These are phyloP conservation scores for Hypsopygia costalis DNA, from an alignment of 2,888 invertebrate genomes.

Conservation along the genomic window DNA sequence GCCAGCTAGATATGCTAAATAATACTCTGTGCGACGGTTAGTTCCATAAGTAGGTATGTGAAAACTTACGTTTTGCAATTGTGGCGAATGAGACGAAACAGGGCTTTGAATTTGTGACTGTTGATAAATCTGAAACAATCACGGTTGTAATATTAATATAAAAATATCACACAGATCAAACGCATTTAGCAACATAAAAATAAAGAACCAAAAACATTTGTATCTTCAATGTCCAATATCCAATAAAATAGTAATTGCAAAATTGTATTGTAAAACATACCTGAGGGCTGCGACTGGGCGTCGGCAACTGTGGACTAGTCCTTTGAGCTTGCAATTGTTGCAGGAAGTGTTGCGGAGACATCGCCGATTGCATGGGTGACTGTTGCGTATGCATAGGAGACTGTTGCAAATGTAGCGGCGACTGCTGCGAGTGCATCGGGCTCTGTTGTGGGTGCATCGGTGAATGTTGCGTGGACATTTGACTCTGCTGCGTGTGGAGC, in stretches of 20 bases:
- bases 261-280: slow-evolving; percentile 17
- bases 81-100: slow-evolving; percentile 70
- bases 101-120: slow-evolving; percentile 76
- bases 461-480: slow-evolving; percentile 17
- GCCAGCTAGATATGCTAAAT: too few relatives aligned
- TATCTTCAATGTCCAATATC: too few relatives aligned
- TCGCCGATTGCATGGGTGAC: slow-evolving; percentile 40
- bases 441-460: slow-evolving; percentile 53
- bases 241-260: too few relatives aligned
- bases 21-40: too few relatives aligned
- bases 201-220: slow-evolving; percentile 5
- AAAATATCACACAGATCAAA: too few relatives aligned
- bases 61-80: slow-evolving; percentile 66
- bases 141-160: too few relatives aligned
- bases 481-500: slow-evolving; percentile 44
- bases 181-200: too few relatives aligned
- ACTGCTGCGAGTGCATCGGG: slow-evolving; percentile 57
- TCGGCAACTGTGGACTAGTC: slow-evolving; percentile 70
- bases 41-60: too few relatives aligned
- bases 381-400: slow-evolving; percentile 28
- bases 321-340: slow-evolving; percentile 67
- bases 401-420: slow-evolving; percentile 46
- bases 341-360: slow-evolving; percentile 46
- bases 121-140: slow-evolving; percentile 67
- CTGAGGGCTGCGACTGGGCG: slow-evolving; percentile 74